A percentile compares a stretch with the other conserved stretches of the same genome.
phyloP scores from a whole-genome alignment of 1,140 invertebrate species.

The Leptestheria dahalacensis region DNA sequence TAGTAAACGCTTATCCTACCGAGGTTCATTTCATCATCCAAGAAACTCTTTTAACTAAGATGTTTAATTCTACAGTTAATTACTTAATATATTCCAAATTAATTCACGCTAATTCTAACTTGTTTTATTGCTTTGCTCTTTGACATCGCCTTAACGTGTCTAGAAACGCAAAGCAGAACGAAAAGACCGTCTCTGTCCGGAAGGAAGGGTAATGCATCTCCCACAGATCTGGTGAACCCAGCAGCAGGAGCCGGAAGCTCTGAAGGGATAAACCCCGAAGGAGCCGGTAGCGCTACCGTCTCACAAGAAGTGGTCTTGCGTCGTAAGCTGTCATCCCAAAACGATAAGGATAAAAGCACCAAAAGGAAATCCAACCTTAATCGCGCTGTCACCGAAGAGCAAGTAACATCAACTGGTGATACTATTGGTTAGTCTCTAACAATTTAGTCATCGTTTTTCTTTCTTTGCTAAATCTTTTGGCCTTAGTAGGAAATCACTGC shows the following conservation, averaged over 20 bases:
- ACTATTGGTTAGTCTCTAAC: not conserved
- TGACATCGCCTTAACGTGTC: not conserved
- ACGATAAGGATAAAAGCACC: constrained; percentile 40
- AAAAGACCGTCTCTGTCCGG: not conserved
- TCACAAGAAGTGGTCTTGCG: constrained; percentile 8
- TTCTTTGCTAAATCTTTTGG: not conserved
- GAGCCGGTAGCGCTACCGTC: not conserved
- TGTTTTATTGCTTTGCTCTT: not conserved
- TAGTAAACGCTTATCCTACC: no score
- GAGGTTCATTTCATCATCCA: no score
- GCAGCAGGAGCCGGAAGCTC: no score
- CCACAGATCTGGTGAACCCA: not conserved
- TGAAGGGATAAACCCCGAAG: no score
- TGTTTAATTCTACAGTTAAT: no score
- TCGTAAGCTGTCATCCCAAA: not conserved
- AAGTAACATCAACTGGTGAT: constrained; percentile 26
- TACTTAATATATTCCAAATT: not conserved
- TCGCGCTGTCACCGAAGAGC: constrained; percentile 37
- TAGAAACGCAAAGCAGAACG: not conserved
- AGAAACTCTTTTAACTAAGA: no score
- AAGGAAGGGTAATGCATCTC: not conserved
- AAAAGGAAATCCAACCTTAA: constrained; percentile 49
- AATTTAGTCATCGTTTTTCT: not conserved
- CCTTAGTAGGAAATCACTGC: not conserved
- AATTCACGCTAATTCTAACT: not conserved